Conservation (phyloP, 2,113 vertebrate genomes). For the Prionailurus bengalensis region DNA sequence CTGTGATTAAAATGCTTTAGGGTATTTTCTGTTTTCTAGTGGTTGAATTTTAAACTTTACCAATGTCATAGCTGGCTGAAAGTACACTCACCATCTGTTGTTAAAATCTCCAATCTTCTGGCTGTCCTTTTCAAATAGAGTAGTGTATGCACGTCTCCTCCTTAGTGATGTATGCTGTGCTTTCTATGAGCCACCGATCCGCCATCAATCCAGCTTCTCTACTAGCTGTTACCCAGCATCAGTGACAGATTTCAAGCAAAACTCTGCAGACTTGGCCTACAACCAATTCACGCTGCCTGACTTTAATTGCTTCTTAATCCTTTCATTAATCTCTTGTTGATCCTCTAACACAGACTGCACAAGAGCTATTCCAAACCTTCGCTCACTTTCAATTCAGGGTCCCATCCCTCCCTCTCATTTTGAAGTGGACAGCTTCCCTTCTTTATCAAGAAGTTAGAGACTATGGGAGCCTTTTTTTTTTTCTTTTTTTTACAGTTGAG, state of each 20-base stretch:
- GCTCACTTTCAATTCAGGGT: neutral
- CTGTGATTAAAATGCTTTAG: neutral
- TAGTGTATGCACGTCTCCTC: neutral
- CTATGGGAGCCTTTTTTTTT: neutral
- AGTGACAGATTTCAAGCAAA: constrained; percentile 69
- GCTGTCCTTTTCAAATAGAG: neutral
- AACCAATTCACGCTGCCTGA: constrained; percentile 67
- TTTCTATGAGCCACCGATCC: neutral
- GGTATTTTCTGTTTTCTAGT: constrained; percentile 58
- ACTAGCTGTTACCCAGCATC: constrained; percentile 34
- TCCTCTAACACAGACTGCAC: constrained; percentile 65
- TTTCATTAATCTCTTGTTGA: constrained; percentile 79
- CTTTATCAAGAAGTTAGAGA: constrained; percentile 18
- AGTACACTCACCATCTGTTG: constrained; percentile 44
- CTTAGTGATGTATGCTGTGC: neutral
- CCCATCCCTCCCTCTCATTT: neutral
- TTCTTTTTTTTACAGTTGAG: neutral
- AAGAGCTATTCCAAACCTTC: constrained; percentile 33
- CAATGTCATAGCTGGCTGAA: constrained; percentile 44
- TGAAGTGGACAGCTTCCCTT: constrained; percentile 2
- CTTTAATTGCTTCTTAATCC: constrained; percentile 82
- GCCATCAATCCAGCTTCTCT: neutral
- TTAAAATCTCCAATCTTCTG: constrained; percentile 36
- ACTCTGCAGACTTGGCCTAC: constrained; percentile 69
- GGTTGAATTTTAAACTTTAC: constrained; percentile 20